These are phyloP conservation scores for Calephelis perditalis DNA, from an alignment of 2,888 invertebrate genomes.

Conservation along the genomic window DNA sequence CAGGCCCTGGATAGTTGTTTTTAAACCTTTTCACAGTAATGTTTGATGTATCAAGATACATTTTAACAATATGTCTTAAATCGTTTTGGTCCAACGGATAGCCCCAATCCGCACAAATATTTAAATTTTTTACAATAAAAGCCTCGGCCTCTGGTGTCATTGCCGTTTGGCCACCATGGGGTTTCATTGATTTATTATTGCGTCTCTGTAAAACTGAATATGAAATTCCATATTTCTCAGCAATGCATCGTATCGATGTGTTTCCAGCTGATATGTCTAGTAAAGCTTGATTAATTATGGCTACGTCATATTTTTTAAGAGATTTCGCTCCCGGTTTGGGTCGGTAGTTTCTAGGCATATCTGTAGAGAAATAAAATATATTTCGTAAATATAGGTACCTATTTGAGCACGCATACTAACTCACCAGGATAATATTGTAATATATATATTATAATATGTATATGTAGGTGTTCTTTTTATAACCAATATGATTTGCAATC, in stretches of 20 bases:
- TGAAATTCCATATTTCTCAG: constrained; percentile 16
- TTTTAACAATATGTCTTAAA: constrained; percentile 23
- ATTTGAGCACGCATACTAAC: no score
- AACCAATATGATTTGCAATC: no score
- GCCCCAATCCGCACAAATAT: constrained; percentile 30
- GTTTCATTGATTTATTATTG: constrained; percentile 8
- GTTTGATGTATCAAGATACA: constrained; percentile 23
- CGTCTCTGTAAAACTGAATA: constrained; percentile 21
- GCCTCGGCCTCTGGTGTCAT: constrained; percentile 28
- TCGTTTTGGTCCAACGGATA: constrained; percentile 29
- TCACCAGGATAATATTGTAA: no score
- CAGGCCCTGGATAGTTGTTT: constrained; percentile 21
- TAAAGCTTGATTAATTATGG: constrained; percentile 7
- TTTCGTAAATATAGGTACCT: no score
- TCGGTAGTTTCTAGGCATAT: constrained; percentile 18
- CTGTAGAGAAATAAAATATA: constrained; percentile 5
- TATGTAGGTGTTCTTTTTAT: no score
- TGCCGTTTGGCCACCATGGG: constrained; percentile 31
- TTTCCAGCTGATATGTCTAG: constrained; percentile 5
- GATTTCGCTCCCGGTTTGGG: constrained; percentile 13
- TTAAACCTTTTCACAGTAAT: constrained; percentile 21
- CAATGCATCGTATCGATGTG: constrained; percentile 5
- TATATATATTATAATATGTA: no score
- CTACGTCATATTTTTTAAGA: constrained; percentile 16
- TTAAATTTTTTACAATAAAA: constrained; percentile 26